phyloP scores from a whole-genome alignment of 1,140 invertebrate species.

The Maconellicoccus hirsutus region DNA sequence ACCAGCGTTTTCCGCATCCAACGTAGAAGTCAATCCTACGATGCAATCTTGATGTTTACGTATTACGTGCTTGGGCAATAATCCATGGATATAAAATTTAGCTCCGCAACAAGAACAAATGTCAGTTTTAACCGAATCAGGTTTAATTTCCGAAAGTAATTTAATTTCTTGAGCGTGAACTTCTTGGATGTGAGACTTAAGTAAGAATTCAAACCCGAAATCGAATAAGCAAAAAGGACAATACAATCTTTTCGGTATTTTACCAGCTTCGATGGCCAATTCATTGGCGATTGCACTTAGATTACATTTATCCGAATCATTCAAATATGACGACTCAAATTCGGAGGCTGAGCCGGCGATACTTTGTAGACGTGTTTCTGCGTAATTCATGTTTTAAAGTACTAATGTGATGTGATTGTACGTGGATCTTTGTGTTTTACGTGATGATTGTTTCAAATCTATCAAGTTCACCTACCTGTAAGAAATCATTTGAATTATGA shows the following conservation, averaged over 20 bases:
- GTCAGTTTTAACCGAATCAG: constrained; percentile 26
- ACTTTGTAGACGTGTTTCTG: too few relatives aligned
- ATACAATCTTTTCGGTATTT: constrained; percentile 27
- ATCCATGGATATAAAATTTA: constrained; percentile 30
- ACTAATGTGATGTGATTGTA: too few relatives aligned
- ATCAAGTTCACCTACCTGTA: too few relatives aligned
- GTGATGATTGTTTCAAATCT: too few relatives aligned
- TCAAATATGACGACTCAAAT: too few relatives aligned
- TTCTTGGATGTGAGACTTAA: constrained; percentile 32
- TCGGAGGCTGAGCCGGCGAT: too few relatives aligned
- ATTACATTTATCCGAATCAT: not conserved
- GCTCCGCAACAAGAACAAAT: constrained; percentile 31
- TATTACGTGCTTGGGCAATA: constrained; percentile 31
- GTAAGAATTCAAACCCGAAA: constrained; percentile 30
- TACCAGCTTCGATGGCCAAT: constrained; percentile 28
- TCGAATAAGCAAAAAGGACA: constrained; percentile 32
- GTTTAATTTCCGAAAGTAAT: constrained; percentile 25
- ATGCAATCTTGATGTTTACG: constrained; percentile 29
- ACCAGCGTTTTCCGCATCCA: constrained; percentile 26
- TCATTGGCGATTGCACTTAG: constrained; percentile 27
- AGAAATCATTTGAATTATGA: too few relatives aligned
- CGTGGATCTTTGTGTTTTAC: too few relatives aligned
- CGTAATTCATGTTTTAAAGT: too few relatives aligned
- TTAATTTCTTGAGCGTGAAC: constrained; percentile 28
- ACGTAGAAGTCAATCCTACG: constrained; percentile 26